phyloP scores from a whole-genome alignment of 2,888 invertebrate genomes.

The Chloromyia formosa region DNA sequence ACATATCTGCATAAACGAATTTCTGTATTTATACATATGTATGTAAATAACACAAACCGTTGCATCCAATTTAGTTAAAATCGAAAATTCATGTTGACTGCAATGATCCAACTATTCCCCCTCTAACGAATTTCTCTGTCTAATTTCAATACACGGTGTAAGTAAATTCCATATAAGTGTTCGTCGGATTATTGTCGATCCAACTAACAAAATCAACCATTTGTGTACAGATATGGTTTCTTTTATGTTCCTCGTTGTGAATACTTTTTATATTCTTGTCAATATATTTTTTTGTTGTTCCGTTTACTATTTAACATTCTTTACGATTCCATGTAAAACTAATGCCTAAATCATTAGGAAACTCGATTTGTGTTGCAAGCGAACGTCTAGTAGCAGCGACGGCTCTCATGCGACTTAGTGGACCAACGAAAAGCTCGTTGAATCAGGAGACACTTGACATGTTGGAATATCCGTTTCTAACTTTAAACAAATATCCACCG shows the following conservation, averaged over 20 bases:
- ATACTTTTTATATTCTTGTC: neutral
- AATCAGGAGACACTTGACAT: conserved; percentile 85
- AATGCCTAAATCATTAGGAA: conserved; percentile 66
- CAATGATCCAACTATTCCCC: no score
- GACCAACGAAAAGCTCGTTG: conserved; percentile 71
- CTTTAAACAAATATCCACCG: conserved; percentile 87
- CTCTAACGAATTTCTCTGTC: no score
- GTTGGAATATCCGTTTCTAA: conserved; percentile 95
- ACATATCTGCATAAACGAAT: no score
- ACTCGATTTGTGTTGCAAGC: conserved; percentile 74
- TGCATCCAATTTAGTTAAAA: no score
- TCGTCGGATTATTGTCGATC: no score
- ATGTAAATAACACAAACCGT: no score
- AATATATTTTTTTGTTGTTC: neutral
- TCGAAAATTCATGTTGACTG: no score
- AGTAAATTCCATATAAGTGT: no score
- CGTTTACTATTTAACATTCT: neutral
- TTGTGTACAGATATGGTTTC: no score
- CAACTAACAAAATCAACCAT: no score
- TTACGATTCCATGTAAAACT: neutral
- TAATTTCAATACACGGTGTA: no score
- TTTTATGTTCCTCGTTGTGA: conserved; percentile 13
- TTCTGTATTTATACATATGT: no score
- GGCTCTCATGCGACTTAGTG: conserved; percentile 68
- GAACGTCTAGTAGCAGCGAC: conserved; percentile 69